Conservation (phyloP, 2,888 invertebrate species). For the Harpalus rufipes region DNA sequence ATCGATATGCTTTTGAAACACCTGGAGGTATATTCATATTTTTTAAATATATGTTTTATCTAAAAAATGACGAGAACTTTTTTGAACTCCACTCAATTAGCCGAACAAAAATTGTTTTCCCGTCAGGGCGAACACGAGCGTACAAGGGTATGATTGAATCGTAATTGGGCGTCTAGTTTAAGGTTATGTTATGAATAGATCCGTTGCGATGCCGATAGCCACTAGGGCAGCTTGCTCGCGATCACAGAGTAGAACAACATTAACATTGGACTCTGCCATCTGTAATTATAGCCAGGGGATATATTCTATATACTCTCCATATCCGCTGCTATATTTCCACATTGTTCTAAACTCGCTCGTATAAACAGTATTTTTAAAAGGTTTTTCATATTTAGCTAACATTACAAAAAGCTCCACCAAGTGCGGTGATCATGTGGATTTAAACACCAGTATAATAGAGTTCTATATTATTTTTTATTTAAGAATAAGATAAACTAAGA, state of each 20-base stretch:
- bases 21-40: background rate
- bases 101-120: background rate
- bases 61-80: background rate
- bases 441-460: too few relatives aligned
- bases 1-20: too few relatives aligned
- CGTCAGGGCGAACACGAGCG: background rate
- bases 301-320: conserved; percentile 14
- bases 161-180: conserved; percentile 5
- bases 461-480: too few relatives aligned
- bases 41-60: background rate
- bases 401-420: background rate
- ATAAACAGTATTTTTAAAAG: background rate
- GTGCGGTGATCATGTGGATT: too few relatives aligned
- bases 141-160: conserved; percentile 2
- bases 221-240: conserved; percentile 32
- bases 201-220: conserved; percentile 12
- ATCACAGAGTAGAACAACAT: conserved; percentile 39
- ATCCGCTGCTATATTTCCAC: conserved; percentile 45
- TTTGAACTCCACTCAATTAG: background rate
- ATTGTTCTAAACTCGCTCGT: conserved; percentile 25
- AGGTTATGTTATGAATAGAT: conserved; percentile 19
- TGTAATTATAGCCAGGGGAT: conserved; percentile 51
- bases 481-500: too few relatives aligned
- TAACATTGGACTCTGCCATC: conserved; percentile 49
- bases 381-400: background rate